Base-by-base conservation (phyloP, 2,888 invertebrate genomes). In the Drosophila subsilvestris region DNA sequence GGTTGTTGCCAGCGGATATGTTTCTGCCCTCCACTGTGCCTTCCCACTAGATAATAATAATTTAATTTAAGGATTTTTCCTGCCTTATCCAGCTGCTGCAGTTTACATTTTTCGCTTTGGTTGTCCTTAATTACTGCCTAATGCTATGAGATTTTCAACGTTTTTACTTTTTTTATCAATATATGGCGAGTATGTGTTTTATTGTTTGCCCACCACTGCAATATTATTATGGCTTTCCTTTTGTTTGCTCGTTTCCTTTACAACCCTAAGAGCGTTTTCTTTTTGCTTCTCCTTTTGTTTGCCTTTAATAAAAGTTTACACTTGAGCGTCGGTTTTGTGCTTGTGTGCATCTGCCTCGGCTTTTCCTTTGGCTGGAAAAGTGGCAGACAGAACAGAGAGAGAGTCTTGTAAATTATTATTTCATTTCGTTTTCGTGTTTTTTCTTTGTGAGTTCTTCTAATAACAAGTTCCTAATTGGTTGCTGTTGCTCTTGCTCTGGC, bases 131-230 rank as follows among this genome's bases (percentile, higher is more conserved):
- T 48, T 48, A 43, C 29, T 45, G 22, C 53, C 62, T 67, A 73
- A 76, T 63, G 60, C 63, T 73, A 73, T 65, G 63, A 69, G 57
- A 69, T 69, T 55, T 20, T 73, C 49, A 44, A 66, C 43, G 59
- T 51, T 50, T 50, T 27, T 60, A 68, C 57, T 47, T 63, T 69
- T 47, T 63, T 69, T 63, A 63, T 75, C 59, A 79, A 80, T 83
- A 90, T 90, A 25, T 25, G 91, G 90, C 90, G 89, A 90, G 90
- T 90, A 84, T 89, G 78, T 77, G 80, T 76, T 86, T 88, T 90
- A 80, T 88, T 90, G 82, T 88, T 78, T 77, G 53, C 74, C 71
- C 50, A 71, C 60, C 63, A 44, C 56, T 75, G 81, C 72, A 80
- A 68, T 71, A 54, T 70, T 78, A 51, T 74, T 68, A 62, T 63